Percentiles rank a stretch among this genome's conserved stretches.
phyloP scores from a whole-genome alignment of 2,797 vertebrate genomes.

The Anas capensis region DNA sequence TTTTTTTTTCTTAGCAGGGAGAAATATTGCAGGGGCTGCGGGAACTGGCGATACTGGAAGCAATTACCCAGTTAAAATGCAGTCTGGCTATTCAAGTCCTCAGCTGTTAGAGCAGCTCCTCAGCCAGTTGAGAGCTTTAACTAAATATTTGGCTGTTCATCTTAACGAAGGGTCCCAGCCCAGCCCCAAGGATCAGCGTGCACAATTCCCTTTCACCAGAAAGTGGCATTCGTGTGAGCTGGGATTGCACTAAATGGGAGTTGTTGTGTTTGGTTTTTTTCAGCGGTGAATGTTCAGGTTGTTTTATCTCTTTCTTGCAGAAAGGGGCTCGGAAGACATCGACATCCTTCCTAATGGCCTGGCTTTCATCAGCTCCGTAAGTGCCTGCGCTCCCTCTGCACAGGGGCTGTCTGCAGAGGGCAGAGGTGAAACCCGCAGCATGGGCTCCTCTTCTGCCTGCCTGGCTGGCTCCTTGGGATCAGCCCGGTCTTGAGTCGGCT shows the following conservation, averaged over 20 bases:
- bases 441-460: neutral
- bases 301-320: conserved; percentile 76
- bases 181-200: neutral
- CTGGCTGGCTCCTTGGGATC: neutral
- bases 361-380: conserved; percentile 91
- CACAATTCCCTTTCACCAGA: neutral
- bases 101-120: neutral
- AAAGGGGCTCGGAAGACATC: conserved; percentile 90
- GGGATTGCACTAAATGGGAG: neutral
- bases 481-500: neutral
- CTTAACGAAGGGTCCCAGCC: neutral
- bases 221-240: neutral
- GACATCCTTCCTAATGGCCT: conserved; percentile 87
- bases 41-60: neutral
- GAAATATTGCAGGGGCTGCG: neutral
- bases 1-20: neutral
- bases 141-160: conserved; percentile 33
- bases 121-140: conserved; percentile 20
- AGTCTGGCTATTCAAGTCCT: neutral
- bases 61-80: neutral
- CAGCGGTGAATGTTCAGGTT: neutral
- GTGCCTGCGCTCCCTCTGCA: conserved; percentile 37
- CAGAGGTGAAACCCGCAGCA: neutral
- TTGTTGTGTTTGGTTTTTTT: neutral
- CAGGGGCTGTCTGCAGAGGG: neutral